Evolutionary conservation across 2,113 vertebrate species (phyloP), one percentile per base, ranked within the genome.

Genomic region (Clupea harengus): DNA sequence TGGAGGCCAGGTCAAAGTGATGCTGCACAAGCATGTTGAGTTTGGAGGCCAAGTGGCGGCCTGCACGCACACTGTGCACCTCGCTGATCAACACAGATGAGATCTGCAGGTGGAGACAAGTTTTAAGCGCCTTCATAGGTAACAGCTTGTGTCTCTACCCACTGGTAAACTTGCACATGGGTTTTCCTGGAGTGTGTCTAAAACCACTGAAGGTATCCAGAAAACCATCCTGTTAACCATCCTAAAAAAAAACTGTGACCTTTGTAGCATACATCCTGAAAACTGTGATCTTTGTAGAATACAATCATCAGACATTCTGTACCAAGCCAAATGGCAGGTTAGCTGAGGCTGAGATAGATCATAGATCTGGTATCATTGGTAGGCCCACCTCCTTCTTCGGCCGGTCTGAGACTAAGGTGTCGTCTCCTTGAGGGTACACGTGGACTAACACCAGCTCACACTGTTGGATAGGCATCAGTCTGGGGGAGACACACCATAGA

Each of bases 361-460:
- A 28, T 28, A 25, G n/a, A 25, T 28, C 45, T 8, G 45, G 45
- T 32, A 50, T 81, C 1, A 3, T 84, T 54, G 45, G 45, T 83
- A 87, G 75, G 81, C 91, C 81, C 92, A 99, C 98, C 94, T 98
- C 97, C 92, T 99, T 99, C 89, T 97, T 99, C 45, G 96, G 95
- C 46, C 97, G 96, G 93, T 99, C 98, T 22, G 98, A 99, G 44
- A 99, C 98, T 82, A 99, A 95, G 7, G 97, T 97, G 81, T 99
- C 98, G 87, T 99, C 98, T 13, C 98, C 98, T 89, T 97, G 97
- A 0, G 98, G 98, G 89, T 97, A 97, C 0, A 98, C 98, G 90
- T 99, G 98, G 87, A 99, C 96, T 86, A 99, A 94, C 47, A 99
- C 97, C 89, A 99, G 93, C n/a, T 99, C 97, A 91, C 98, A 99